These are phyloP conservation scores for Plebejus melissa DNA, from an alignment of 2,888 invertebrate species.

Conservation along the genomic window DNA sequence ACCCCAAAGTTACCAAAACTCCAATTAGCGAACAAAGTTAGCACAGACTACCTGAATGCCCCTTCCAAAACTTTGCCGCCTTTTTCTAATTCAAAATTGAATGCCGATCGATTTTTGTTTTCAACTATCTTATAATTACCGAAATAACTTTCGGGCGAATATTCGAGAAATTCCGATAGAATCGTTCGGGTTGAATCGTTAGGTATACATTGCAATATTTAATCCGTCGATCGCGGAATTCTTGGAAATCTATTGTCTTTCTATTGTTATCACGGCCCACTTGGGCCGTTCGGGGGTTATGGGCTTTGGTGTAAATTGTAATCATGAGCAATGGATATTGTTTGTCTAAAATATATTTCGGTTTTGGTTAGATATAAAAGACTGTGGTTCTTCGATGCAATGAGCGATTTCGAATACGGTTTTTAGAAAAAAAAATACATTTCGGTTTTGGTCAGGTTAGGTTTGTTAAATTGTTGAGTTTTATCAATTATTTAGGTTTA, in stretches of 20 bases:
- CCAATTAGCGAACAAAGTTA: constrained; percentile 14
- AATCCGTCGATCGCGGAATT: too few relatives aligned
- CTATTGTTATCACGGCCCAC: too few relatives aligned
- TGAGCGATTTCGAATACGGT: too few relatives aligned
- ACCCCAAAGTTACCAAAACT: constrained; percentile 11
- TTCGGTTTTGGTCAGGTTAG: too few relatives aligned
- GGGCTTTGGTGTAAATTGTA: not conserved
- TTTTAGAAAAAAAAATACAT: too few relatives aligned
- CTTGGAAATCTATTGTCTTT: too few relatives aligned
- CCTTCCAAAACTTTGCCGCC: constrained; percentile 15
- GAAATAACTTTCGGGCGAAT: constrained; percentile 3
- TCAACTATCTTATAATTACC: constrained; percentile 21
- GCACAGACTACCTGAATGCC: not conserved
- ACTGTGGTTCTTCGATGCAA: too few relatives aligned
- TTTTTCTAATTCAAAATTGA: constrained; percentile 27
- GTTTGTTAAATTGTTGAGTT: too few relatives aligned
- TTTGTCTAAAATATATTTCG: too few relatives aligned
- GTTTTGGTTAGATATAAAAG: too few relatives aligned
- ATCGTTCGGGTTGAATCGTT: not conserved
- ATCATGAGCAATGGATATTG: not conserved
- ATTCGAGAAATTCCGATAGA: not conserved
- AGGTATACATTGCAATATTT: not conserved
- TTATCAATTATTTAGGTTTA: too few relatives aligned
- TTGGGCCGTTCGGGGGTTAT: too few relatives aligned
- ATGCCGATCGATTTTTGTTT: constrained; percentile 23